Evolutionary conservation across 2,888 invertebrate genomes (phyloP).

Genomic region (Trachelus iudaicus): DNA sequence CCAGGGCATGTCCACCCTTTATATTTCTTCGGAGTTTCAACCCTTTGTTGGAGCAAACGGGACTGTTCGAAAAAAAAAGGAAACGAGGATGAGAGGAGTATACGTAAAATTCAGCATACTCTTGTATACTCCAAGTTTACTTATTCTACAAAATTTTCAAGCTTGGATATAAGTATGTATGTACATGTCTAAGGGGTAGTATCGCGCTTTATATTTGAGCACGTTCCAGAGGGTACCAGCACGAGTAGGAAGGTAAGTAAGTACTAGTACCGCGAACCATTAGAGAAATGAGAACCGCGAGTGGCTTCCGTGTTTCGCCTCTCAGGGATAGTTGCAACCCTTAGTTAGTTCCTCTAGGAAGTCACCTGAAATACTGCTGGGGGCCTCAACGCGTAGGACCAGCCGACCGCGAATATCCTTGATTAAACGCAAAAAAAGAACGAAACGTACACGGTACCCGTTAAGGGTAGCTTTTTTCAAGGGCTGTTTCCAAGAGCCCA

Average conservation of each 20-base stretch:
- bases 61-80: neutral
- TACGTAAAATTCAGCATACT: neutral
- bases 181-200: too few species aligned
- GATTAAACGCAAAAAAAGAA: slow-evolving; percentile 62
- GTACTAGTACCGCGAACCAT: slow-evolving; percentile 20
- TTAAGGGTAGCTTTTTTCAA: neutral
- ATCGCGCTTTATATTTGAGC: too few species aligned
- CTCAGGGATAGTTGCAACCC: neutral
- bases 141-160: neutral
- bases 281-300: slow-evolving; percentile 40
- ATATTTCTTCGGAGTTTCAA: neutral
- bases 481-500: neutral
- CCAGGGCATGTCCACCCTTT: neutral
- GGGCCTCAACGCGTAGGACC: slow-evolving; percentile 24
- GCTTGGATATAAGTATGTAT: neutral
- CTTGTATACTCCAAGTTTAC: neutral
- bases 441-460: neutral
- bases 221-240: too few species aligned
- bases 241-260: too few species aligned
- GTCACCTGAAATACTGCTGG: slow-evolving; percentile 35
- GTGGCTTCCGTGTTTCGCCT: slow-evolving; percentile 18
- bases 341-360: slow-evolving; percentile 13
- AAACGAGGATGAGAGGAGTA: neutral
- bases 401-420: slow-evolving; percentile 64
- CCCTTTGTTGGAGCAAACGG: neutral